Conservation (phyloP, 2,888 invertebrate species). For the Cheilosia scutellata region DNA sequence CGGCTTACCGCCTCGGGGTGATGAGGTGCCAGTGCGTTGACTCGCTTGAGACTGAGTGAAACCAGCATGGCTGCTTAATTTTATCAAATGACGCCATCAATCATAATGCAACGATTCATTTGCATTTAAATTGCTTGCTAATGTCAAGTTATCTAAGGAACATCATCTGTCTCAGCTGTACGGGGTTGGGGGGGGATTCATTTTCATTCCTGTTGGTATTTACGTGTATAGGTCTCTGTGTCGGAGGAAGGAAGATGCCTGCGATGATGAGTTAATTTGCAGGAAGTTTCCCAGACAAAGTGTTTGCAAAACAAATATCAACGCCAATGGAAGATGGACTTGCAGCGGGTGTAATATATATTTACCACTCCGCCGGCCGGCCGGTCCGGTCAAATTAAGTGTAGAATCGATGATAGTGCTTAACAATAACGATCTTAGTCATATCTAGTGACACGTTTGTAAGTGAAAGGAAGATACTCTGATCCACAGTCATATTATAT, state of each 20-base stretch:
- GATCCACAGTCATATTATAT: too few species aligned
- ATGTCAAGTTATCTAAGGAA: conserved; percentile 83
- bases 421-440: neutral
- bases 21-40: conserved; percentile 76
- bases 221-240: neutral
- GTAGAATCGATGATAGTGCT: neutral
- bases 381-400: neutral
- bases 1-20: conserved; percentile 72
- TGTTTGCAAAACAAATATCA: conserved; percentile 47
- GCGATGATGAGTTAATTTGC: conserved; percentile 67
- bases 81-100: conserved; percentile 82
- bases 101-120: conserved; percentile 81
- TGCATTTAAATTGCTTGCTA: conserved; percentile 84
- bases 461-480: too few species aligned
- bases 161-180: conserved; percentile 80
- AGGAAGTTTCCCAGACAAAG: conserved; percentile 27
- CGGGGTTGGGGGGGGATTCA: conserved; percentile 6
- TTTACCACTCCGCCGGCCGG: too few species aligned
- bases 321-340: neutral
- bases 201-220: neutral
- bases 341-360: neutral
- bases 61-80: conserved; percentile 76
- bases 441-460: too few species aligned
- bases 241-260: conserved; percentile 3
- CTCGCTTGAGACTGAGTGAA: conserved; percentile 62